Evolutionary conservation across 2,888 invertebrate genomes (phyloP), one percentile per base, ranked within the genome.

Genomic region (Geotrupes spiniger): DNA sequence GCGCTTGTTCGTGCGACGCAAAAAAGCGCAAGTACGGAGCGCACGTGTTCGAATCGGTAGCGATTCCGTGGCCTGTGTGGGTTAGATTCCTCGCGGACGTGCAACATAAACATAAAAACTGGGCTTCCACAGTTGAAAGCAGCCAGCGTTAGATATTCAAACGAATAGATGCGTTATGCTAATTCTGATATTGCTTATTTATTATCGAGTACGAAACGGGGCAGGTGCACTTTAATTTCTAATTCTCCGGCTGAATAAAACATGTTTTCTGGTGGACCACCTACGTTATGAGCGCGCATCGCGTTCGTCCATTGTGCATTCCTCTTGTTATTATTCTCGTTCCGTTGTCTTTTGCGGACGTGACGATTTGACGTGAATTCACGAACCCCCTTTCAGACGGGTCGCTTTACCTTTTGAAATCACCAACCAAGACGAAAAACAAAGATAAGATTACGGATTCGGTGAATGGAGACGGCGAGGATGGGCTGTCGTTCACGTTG

Each of bases 351-450:
- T 33, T 33, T 14, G 15, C 8, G 33, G 11, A 33, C 33, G 33
- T 33, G 33, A 33, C 33, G 33, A 33, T 33, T 33, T 33, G 33
- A 33, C 33, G 15, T 33, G 33, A 33, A 33, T 33, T 33, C 33
- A 33, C 8, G 33, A 33, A 14, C 11, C 2, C 12, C 33, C 33
- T 14, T 33, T 33, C 33, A 33, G 15, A 33, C 12, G 33, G 33
- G 33, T 33, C 33, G 33, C 33, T 33, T 33, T 33, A 33, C 33
- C 33, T n/a, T 8, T 33, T 33, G 9, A 33, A 8, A 14, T n/a
- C n/a, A n/a, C 12, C 33, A 6, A 33, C 3, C 11, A 12, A 10
- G 33, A 33, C 33, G 33, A 12, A 15, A 33, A 15, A 33, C 12
- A 33, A 33, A 15, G 33, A 33, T 33, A 4, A 29, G 31, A 12